Conservation (phyloP, 2,797 vertebrate genomes). For the Pseudomugil gertrudae region DNA sequence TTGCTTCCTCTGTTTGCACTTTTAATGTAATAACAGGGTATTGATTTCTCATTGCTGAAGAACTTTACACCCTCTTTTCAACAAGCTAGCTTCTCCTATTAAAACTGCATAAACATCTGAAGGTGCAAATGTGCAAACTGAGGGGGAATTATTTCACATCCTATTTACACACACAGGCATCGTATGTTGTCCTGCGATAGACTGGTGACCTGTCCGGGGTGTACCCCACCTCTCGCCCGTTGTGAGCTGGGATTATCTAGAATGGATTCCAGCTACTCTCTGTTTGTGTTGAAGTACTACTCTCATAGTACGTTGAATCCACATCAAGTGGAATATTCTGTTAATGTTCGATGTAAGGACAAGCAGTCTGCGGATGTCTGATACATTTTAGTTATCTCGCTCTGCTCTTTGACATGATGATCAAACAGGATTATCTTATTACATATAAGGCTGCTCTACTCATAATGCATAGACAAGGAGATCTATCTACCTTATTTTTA, state of each 20-base stretch:
- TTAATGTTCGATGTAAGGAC: not conserved
- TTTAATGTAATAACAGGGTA: conserved; percentile 19
- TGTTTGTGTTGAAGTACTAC: too few species aligned
- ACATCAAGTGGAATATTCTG: not conserved
- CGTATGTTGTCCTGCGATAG: not conserved
- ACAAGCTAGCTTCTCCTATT: not conserved
- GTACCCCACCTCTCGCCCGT: too few species aligned
- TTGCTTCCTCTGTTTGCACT: conserved; percentile 5
- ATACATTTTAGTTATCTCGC: not conserved
- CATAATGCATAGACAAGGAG: not conserved
- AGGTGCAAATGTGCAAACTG: conserved; percentile 22
- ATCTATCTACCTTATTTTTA: not conserved
- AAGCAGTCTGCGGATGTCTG: not conserved
- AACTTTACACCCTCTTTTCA: not conserved
- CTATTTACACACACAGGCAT: too few species aligned
- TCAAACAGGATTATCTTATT: not conserved
- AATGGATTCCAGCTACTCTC: too few species aligned
- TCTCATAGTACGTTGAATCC: conserved; percentile 2
- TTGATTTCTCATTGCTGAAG: conserved; percentile 19
- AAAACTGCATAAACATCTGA: conserved; percentile 14
- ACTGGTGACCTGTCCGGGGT: too few species aligned
- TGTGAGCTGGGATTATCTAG: too few species aligned
- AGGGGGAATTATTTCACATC: conserved; percentile 10
- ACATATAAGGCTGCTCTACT: not conserved
- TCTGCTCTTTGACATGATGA: not conserved